Evolutionary conservation across 2,113 vertebrate species (phyloP), one percentile per base, ranked within the genome.

Genomic region (Scophthalmus maximus): DNA sequence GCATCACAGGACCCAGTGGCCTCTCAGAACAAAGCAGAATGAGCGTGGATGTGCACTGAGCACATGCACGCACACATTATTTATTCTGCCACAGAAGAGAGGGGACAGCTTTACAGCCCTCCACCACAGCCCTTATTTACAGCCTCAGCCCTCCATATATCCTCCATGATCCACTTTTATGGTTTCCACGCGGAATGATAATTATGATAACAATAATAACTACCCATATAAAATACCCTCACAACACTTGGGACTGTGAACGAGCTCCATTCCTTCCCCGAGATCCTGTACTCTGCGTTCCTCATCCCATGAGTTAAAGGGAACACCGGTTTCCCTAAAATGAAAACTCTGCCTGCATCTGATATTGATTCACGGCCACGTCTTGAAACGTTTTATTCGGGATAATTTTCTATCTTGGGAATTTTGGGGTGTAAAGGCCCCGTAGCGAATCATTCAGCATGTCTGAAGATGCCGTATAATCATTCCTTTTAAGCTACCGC

Each of bases 141-240:
- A 73, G 72, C 81, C 82, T 77, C 81, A 65, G 55, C 55, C 81
- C 61, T 53, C 72, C 76, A 87, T 79, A 82, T 73, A 70, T 79
- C 73, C 75, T 89, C 78, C 77, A 82, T 85, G 86, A 88, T 81
- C 84, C 69, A 17, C 73, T 82, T 87, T 82, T 84, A 83, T 78
- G 63, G 78, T 55, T n/a, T n/a, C 81, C 81, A 78, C 59, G 25
- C 46, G 56, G 69, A 89, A 82, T 85, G 72, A 90, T 81, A 85
- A 90, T 80, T 73, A 85, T 88, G 78, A 89, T 82, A 84, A 90
- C 86, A 87, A 85, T 80, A 88, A 88, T 89, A 91, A 89, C 64
- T 79, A 81, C 79, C 86, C 76, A 71, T 85, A 91, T 91, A 77
- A 90, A 90, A 87, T 68, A 74, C 74, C 52, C 81, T 88, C 83